A percentile compares a stretch with the other conserved stretches of the same genome.
Evolutionary conservation across 2,797 vertebrate species (phyloP).

Genomic region (Eleutherodactylus coqui): DNA sequence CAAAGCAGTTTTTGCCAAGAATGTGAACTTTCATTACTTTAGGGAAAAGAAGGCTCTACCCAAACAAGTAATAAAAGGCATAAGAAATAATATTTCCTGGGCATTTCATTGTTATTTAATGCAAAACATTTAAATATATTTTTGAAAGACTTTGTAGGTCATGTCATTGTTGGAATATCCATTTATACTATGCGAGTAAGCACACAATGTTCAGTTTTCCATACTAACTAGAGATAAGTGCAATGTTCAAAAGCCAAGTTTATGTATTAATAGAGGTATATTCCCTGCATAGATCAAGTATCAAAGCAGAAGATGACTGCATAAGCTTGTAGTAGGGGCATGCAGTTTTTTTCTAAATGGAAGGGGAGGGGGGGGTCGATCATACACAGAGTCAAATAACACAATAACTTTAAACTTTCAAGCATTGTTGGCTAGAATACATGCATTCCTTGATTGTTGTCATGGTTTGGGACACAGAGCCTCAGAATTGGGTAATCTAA

Average conservation of each 20-base stretch:
- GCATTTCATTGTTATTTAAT: conserved; percentile 1
- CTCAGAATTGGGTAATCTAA: too few relatives aligned
- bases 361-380: too few relatives aligned
- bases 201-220: background rate
- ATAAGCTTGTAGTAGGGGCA: too few relatives aligned
- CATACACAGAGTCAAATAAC: too few relatives aligned
- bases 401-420: too few relatives aligned
- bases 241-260: background rate
- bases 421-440: too few relatives aligned
- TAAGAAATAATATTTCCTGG: background rate
- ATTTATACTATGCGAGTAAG: background rate
- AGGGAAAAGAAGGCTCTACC: conserved; percentile 20
- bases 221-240: background rate
- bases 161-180: background rate
- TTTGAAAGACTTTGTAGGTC: background rate
- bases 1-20: background rate
- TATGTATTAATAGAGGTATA: background rate
- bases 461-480: too few relatives aligned
- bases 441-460: too few relatives aligned
- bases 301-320: too few relatives aligned
- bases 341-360: too few relatives aligned
- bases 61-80: background rate
- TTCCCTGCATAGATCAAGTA: background rate
- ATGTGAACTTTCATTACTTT: conserved; percentile 14
- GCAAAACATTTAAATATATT: background rate